Percentiles rank a stretch among this genome's conserved stretches.
These are phyloP conservation scores for Physella acuta DNA, from an alignment of 1,140 invertebrate genomes.

Conservation along the genomic window DNA sequence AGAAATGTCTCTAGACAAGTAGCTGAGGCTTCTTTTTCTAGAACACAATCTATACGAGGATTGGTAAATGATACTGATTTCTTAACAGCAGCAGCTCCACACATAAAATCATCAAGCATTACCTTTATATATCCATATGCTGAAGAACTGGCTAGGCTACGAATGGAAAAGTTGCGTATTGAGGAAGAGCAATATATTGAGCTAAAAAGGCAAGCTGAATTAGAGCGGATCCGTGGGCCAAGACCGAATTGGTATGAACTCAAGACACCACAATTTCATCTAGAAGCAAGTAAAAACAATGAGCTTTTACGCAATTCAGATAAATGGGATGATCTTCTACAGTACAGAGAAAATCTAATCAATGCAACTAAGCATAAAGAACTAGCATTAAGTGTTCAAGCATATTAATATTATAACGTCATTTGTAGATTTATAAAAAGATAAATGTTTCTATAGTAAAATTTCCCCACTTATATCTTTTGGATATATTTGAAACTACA, in stretches of 20 bases:
- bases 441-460: no score
- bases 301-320: constrained; percentile 37
- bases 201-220: constrained; percentile 43
- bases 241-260: constrained; percentile 49
- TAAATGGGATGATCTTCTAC: constrained; percentile 35
- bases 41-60: no score
- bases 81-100: constrained; percentile 9
- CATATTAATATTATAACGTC: no score
- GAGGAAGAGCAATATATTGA: constrained; percentile 50
- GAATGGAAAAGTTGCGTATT: constrained; percentile 44
- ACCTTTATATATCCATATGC: constrained; percentile 43
- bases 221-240: constrained; percentile 49
- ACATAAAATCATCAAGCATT: constrained; percentile 31
- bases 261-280: constrained; percentile 39
- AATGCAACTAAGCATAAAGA: not conserved
- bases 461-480: no score
- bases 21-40: no score
- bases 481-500: no score
- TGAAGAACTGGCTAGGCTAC: constrained; percentile 38
- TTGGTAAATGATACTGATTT: constrained; percentile 9
- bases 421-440: no score
- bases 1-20: no score
- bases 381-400: no score
- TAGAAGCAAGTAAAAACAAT: constrained; percentile 44
- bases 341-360: constrained; percentile 3